Evolutionary conservation across 2,113 vertebrate species (phyloP).

Genomic region (Turdus rufiventris): DNA sequence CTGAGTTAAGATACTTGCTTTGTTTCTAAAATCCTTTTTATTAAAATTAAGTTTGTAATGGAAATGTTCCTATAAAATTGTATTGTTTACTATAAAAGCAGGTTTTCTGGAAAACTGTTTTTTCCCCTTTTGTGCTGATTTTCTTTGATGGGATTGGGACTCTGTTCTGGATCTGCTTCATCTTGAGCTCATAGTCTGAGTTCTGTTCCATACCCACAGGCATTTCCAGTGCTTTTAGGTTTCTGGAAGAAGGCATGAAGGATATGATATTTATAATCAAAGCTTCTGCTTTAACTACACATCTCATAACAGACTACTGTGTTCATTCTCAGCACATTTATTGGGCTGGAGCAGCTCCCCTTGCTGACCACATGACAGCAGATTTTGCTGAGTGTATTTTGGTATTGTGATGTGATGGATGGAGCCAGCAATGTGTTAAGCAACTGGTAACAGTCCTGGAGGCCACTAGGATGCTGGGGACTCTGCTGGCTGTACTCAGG

Average conservation of each 20-base stretch:
- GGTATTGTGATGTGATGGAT: neutral
- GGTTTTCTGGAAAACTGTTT: neutral
- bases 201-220: neutral
- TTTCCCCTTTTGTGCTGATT: neutral
- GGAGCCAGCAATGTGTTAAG: neutral
- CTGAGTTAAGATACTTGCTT: neutral
- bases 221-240: neutral
- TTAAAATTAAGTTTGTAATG: neutral
- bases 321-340: neutral
- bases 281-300: neutral
- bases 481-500: neutral
- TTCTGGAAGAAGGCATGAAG: neutral
- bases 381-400: neutral
- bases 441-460: neutral
- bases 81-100: neutral
- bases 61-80: neutral
- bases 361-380: neutral
- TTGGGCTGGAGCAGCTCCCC: neutral
- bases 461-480: neutral
- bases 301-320: neutral
- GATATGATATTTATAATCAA: neutral
- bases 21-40: neutral
- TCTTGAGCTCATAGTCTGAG: neutral
- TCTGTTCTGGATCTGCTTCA: neutral
- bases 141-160: neutral